Conservation (phyloP, 2,888 invertebrate genomes). For the Agrochola macilenta region DNA sequence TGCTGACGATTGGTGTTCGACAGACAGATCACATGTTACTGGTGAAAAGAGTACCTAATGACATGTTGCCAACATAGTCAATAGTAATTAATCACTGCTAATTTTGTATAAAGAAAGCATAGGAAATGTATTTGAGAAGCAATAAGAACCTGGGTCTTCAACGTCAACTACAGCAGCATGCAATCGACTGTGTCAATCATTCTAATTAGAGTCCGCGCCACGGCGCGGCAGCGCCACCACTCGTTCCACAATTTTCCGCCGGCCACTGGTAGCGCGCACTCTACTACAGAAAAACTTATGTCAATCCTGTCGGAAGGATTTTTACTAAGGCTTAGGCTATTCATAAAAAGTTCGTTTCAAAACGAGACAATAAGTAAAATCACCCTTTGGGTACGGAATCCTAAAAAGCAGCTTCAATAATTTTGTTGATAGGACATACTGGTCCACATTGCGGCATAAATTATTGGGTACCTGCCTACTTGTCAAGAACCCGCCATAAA, state of each 20-base stretch:
- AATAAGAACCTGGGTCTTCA: not conserved
- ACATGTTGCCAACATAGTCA: constrained; percentile 2
- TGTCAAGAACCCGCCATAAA: constrained; percentile 18
- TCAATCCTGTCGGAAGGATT: too few relatives aligned
- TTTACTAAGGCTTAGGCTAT: not conserved
- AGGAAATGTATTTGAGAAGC: not conserved
- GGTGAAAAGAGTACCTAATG: constrained; percentile 12
- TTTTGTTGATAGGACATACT: not conserved
- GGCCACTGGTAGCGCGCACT: too few relatives aligned
- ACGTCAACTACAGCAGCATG: not conserved
- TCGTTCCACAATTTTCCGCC: too few relatives aligned
- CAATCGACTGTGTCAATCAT: not conserved
- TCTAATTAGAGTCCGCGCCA: too few relatives aligned
- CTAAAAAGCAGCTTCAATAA: not conserved
- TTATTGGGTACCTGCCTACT: not conserved
- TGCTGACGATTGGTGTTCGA: not conserved
- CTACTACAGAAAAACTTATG: too few relatives aligned
- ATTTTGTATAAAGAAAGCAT: not conserved
- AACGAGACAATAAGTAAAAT: not conserved
- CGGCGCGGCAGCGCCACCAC: too few relatives aligned
- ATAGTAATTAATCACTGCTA: constrained; percentile 7
- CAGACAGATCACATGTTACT: not conserved
- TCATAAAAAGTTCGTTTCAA: too few relatives aligned
- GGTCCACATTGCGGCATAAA: not conserved
- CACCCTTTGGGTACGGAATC: not conserved